A percentile compares a stretch with the other conserved stretches of the same genome.
These are phyloP conservation scores for Galerucella calmariensis DNA, from an alignment of 2,888 invertebrate genomes.

Conservation along the genomic window DNA sequence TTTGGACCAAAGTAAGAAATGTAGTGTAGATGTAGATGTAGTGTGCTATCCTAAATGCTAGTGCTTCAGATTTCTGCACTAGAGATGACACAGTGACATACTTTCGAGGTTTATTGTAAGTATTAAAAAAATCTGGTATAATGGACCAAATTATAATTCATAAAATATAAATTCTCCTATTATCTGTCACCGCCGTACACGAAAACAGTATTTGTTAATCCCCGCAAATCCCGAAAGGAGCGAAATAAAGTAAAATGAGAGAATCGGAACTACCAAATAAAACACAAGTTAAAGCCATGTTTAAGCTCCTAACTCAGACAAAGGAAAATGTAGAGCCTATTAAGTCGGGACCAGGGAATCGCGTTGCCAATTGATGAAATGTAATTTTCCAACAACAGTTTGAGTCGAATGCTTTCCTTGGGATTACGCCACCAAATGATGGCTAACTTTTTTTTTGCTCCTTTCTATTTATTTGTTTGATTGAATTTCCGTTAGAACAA, in stretches of 20 bases:
- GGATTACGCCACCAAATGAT: constrained; percentile 26
- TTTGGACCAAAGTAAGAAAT: no score
- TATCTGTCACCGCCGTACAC: constrained; percentile 22
- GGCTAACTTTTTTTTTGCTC: not conserved
- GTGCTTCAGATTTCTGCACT: no score
- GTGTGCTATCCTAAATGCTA: no score
- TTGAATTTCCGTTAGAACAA: constrained; percentile 9
- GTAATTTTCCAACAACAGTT: constrained; percentile 39
- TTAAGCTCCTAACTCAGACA: constrained; percentile 39
- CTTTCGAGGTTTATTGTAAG: no score
- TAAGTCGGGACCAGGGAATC: constrained; percentile 36
- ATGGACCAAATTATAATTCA: not conserved
- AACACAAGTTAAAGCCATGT: constrained; percentile 39
- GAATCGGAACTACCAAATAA: constrained; percentile 37
- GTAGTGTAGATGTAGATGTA: no score
- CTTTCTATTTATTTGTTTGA: constrained; percentile 8
- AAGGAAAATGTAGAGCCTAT: constrained; percentile 43
- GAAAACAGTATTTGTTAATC: constrained; percentile 31
- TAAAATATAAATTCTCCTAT: not conserved
- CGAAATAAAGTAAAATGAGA: constrained; percentile 36
- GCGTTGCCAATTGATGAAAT: constrained; percentile 41
- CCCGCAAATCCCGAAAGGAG: constrained; percentile 29
- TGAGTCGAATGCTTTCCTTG: constrained; percentile 28
- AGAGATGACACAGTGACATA: no score
- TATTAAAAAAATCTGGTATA: not conserved